Evolutionary conservation across 30 jellyfish, hydroid and myxozoan species (phyloP).

Genomic region (Hydractinia echinata): DNA sequence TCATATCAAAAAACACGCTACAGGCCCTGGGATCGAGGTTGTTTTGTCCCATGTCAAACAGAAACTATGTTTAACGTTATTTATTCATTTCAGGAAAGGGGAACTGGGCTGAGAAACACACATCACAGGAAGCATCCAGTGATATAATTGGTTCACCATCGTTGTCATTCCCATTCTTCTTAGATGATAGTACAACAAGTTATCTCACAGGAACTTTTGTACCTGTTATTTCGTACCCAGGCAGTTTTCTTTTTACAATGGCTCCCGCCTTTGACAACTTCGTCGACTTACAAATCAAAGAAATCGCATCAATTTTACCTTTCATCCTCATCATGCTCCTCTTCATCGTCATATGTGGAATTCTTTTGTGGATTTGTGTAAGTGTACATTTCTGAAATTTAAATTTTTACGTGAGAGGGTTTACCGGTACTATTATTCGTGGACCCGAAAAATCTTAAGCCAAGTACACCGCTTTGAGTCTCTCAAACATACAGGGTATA

Average conservation of each 20-base stretch:
- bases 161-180: neutral
- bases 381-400: neutral
- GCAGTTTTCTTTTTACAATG: neutral
- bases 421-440: no score
- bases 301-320: neutral
- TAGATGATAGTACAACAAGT: neutral
- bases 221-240: neutral
- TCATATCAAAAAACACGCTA: no score
- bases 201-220: neutral
- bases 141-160: neutral
- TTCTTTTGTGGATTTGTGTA: conserved; percentile 1
- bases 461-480: no score
- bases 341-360: neutral
- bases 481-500: no score
- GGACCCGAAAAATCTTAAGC: no score
- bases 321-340: neutral
- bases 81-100: neutral
- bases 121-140: neutral
- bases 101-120: neutral
- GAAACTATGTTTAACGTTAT: neutral
- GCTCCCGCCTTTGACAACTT: neutral
- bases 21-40: no score
- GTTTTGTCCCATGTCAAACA: no score
- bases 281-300: neutral
- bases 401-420: no score